These are phyloP conservation scores for Leptopilina boulardi DNA, from an alignment of 1,140 invertebrate genomes.

Conservation along the genomic window DNA sequence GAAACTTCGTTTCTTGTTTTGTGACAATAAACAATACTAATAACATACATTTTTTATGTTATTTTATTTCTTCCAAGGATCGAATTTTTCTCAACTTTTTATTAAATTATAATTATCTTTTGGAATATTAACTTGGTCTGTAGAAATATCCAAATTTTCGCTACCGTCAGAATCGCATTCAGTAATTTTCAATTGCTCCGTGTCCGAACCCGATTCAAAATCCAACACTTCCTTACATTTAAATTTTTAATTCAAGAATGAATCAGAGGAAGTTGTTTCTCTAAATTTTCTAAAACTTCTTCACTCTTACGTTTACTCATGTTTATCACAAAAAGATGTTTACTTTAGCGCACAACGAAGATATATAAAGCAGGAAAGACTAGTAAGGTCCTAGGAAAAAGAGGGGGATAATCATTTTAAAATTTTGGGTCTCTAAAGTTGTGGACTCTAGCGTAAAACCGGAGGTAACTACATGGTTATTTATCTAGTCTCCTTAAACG, in stretches of 20 bases:
- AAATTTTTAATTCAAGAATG: background rate
- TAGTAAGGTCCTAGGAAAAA: background rate
- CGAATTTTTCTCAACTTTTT: no score
- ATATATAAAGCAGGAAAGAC: background rate
- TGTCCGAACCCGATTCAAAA: background rate
- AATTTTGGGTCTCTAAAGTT: conserved; percentile 22
- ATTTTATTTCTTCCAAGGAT: no score
- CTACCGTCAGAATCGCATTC: background rate
- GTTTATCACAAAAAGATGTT: no score
- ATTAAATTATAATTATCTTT: no score
- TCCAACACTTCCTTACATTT: background rate
- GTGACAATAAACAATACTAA: no score
- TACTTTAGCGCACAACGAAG: conserved; percentile 20
- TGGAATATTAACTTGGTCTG: no score
- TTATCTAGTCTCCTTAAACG: no score
- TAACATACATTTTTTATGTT: no score
- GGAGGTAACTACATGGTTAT: conserved; percentile 43
- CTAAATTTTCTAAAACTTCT: background rate
- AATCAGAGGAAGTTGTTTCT: background rate
- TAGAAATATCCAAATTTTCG: background rate
- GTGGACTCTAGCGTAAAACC: conserved; percentile 15
- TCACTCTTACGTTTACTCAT: background rate
- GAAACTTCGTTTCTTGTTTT: no score
- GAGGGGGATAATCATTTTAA: background rate
- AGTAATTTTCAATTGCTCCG: background rate